phyloP scores from a whole-genome alignment of 2,797 vertebrate genomes.

The Nyctalus aviator region DNA sequence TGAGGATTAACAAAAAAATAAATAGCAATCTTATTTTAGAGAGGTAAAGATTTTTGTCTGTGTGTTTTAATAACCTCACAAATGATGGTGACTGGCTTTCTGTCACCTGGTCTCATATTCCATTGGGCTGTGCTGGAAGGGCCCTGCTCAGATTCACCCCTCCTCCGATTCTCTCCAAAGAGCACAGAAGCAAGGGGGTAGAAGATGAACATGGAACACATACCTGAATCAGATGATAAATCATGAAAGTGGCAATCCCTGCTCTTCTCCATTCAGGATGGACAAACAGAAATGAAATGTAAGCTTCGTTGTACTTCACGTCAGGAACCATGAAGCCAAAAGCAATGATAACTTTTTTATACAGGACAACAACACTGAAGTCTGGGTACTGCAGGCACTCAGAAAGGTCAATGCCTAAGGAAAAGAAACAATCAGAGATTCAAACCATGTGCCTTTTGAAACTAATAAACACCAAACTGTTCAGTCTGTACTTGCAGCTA shows the following conservation, averaged over 20 bases:
- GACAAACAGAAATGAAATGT: constrained; percentile 97
- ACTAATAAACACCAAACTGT: not conserved
- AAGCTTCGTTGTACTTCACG: constrained; percentile 98
- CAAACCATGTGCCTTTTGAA: not conserved
- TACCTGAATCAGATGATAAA: constrained; percentile 99
- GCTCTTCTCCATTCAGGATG: constrained; percentile 98
- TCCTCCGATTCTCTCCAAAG: not conserved
- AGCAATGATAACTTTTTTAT: constrained; percentile 96
- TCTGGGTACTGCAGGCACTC: constrained; percentile 99
- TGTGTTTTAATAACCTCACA: not conserved
- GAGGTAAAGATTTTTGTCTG: not conserved
- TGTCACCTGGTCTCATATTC: not conserved
- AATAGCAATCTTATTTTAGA: not conserved
- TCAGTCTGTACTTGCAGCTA: constrained; percentile 47
- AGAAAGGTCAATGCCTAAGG: constrained; percentile 95
- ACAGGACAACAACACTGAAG: constrained; percentile 98
- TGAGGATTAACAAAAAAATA: not conserved
- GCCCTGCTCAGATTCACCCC: not conserved
- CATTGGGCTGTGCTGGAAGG: fast-evolving
- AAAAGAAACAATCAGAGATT: constrained; percentile 41
- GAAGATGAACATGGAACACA: not conserved
- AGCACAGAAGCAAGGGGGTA: not conserved
- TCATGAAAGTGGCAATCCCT: constrained; percentile 98
- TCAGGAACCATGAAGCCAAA: constrained; percentile 99
- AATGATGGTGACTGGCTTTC: not conserved